Conservation (phyloP, 1,140 invertebrate species). For the Aphelenchoides avenae region DNA sequence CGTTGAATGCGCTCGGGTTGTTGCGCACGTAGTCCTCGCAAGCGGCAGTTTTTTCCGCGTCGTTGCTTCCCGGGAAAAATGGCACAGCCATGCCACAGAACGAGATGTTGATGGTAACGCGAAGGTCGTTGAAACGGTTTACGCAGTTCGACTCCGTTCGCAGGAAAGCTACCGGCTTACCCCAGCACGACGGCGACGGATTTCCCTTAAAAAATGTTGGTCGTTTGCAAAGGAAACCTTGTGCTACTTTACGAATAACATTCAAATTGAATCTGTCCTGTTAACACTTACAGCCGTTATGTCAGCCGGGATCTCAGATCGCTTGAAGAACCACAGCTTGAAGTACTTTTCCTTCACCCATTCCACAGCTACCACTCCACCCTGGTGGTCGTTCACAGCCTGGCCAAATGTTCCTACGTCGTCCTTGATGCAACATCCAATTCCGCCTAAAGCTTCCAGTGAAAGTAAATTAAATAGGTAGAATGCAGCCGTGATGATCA, state of each 20-base stretch:
- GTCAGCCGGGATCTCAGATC: slow-evolving; percentile 3
- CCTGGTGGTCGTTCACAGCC: background rate
- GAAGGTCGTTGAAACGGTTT: background rate
- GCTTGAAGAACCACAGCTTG: slow-evolving; percentile 6
- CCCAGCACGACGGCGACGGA: background rate
- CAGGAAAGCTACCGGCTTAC: slow-evolving; percentile 7
- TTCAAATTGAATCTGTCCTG: too few relatives aligned
- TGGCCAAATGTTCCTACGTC: background rate
- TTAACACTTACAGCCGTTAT: too few relatives aligned
- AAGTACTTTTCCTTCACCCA: slow-evolving; percentile 6
- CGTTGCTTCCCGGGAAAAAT: background rate
- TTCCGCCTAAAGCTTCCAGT: background rate
- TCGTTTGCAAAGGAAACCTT: too few relatives aligned
- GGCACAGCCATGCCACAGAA: too few relatives aligned
- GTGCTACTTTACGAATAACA: too few relatives aligned
- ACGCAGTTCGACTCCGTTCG: background rate
- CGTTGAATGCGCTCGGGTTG: slow-evolving; percentile 6
- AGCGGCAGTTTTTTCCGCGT: background rate
- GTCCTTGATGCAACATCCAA: slow-evolving; percentile 2
- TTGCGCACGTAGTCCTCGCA: slow-evolving; percentile 13
- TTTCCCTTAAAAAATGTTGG: too few relatives aligned
- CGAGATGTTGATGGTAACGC: slow-evolving; percentile 9
- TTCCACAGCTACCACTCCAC: slow-evolving; percentile 3
- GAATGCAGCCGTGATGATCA: too few relatives aligned
- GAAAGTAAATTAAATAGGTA: too few relatives aligned